phyloP scores from a whole-genome alignment of 2,888 invertebrate genomes.

The Volucella bombylans region DNA sequence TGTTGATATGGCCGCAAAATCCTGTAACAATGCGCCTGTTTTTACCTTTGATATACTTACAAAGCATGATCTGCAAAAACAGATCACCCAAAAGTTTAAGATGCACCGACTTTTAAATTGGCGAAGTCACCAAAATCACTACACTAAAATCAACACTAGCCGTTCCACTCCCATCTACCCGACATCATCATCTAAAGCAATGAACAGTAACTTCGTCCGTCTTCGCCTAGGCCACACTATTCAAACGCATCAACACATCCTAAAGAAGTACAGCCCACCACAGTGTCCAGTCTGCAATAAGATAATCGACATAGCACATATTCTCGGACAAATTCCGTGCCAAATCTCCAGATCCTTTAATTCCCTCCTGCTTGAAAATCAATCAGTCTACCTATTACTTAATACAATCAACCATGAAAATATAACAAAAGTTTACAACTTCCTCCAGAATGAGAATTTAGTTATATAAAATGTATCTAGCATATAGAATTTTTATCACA shows the following conservation, averaged over 20 bases:
- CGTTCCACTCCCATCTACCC: background rate
- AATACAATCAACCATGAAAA: background rate
- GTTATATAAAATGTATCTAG: no score
- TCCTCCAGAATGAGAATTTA: background rate
- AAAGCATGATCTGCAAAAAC: slow-evolving; percentile 11
- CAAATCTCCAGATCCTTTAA: slow-evolving; percentile 6
- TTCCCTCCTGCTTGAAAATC: background rate
- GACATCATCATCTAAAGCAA: background rate
- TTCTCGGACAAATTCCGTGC: slow-evolving; percentile 3
- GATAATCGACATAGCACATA: slow-evolving; percentile 10
- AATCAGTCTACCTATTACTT: background rate
- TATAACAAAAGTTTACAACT: slow-evolving; percentile 11
- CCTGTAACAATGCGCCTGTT: background rate
- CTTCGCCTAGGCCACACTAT: background rate
- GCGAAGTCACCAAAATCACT: background rate
- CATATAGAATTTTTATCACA: no score
- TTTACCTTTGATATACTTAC: background rate
- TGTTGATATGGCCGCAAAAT: slow-evolving; percentile 18
- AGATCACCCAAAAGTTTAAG: background rate
- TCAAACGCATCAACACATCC: slow-evolving; percentile 9
- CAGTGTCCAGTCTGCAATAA: slow-evolving; percentile 12
- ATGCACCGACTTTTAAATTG: background rate
- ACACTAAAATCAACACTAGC: background rate
- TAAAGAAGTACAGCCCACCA: background rate
- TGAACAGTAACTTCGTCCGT: no score